Conservation (phyloP, 2,113 vertebrate genomes). For the Mirounga angustirostris region DNA sequence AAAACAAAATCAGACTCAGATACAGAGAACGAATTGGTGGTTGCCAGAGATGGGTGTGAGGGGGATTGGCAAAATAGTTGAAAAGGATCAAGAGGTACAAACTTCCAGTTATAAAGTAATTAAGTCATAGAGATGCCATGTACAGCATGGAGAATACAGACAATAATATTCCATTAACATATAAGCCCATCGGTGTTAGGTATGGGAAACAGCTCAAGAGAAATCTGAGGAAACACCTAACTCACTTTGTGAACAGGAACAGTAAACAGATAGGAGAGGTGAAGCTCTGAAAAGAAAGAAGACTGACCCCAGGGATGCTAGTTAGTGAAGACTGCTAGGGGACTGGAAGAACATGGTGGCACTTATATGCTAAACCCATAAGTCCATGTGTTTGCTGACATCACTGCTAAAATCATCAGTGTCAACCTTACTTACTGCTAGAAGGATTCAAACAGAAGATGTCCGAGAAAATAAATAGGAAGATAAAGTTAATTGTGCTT, state of each 20-base stretch:
- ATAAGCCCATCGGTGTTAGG: neutral
- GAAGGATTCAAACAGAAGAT: neutral
- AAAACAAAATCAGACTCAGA: neutral
- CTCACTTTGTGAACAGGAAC: neutral
- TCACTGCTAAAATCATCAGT: neutral
- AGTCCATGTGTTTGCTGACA: neutral
- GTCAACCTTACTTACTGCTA: neutral
- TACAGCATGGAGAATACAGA: neutral
- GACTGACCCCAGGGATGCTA: neutral
- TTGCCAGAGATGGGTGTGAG: neutral
- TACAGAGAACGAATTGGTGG: neutral
- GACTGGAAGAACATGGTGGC: too few species aligned
- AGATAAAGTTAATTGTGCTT: neutral
- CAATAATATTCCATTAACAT: neutral
- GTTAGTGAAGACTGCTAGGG: too few species aligned
- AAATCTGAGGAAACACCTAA: neutral
- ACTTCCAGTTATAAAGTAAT: neutral
- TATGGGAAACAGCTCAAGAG: neutral
- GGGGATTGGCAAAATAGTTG: neutral
- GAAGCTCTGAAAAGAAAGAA: neutral
- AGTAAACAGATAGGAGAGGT: neutral
- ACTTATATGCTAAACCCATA: rapidly evolving
- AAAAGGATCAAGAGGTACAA: neutral
- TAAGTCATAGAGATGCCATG: neutral
- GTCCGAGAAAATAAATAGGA: neutral